Evolutionary conservation across 2,113 vertebrate genomes (phyloP).

Genomic region (Verasper variegatus): DNA sequence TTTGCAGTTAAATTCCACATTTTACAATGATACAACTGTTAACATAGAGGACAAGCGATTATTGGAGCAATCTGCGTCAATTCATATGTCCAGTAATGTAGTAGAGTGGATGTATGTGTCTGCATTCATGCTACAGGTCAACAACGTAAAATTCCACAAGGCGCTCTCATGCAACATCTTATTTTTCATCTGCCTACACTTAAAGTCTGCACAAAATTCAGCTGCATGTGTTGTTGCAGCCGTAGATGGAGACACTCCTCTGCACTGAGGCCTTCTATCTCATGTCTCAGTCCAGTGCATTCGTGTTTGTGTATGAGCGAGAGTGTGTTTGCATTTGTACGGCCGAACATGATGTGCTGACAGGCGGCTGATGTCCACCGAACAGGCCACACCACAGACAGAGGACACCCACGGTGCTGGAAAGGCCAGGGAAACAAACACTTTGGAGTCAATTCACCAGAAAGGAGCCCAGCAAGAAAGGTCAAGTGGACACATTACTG

Average conservation of each 20-base stretch:
- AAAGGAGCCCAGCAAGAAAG: constrained; percentile 77
- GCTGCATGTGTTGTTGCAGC: constrained; percentile 11
- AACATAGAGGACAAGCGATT: too few species aligned
- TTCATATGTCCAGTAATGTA: too few species aligned
- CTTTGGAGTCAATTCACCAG: constrained; percentile 81
- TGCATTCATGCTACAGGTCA: constrained; percentile 51
- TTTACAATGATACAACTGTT: too few species aligned
- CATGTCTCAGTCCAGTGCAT: constrained; percentile 10
- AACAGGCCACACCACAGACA: constrained; percentile 67
- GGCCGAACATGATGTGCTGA: constrained; percentile 49
- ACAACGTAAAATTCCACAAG: constrained; percentile 33
- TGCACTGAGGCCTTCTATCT: constrained; percentile 20
- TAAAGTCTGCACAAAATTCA: constrained; percentile 14
- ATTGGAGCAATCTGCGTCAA: too few species aligned
- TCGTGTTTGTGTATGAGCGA: constrained; percentile 18
- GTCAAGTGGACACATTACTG: constrained; percentile 78
- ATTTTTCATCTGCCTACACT: constrained; percentile 11
- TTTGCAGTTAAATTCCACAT: too few species aligned
- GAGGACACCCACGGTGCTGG: constrained; percentile 74
- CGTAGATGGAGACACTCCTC: not conserved
- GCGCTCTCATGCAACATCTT: constrained; percentile 13
- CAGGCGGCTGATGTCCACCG: constrained; percentile 65
- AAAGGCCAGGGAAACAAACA: constrained; percentile 81
- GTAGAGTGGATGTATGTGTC: not conserved
- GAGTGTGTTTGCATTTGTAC: constrained; percentile 28